Base-by-base conservation (phyloP, 2,888 invertebrate species). In the Lycia hirtaria region DNA sequence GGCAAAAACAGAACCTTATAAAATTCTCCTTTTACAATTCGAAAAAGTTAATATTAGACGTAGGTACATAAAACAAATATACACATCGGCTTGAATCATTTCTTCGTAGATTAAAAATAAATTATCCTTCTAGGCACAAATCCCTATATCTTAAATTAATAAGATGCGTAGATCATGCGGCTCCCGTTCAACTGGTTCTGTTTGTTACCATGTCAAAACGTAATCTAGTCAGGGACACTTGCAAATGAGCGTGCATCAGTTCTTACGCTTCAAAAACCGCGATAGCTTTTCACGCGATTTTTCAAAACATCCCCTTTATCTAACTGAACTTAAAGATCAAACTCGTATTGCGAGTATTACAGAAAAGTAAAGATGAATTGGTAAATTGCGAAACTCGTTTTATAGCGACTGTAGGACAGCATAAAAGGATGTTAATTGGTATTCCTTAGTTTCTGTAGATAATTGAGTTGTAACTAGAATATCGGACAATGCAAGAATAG, bases 361-460 rank as follows among this genome's bases (percentile, higher is more conserved):
- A 14, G 24, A 14, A 47, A 35, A 32, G 43, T 24, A 52, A 56
- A 15, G 15, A 28, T 45, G 50, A 33, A 53, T 62, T 56, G 58
- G 64, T 56, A 38, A 55, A 64, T 59, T 57, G 58, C 60, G 55
- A 53, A 67, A 74, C 75, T 73, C 65, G 72, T 76, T 77, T 74
- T 72, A 73, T 72, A 73, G 67, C 63, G 63, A 65, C 63, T 73
- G 73, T 66, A 77, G 68, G 78, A 81, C 81, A 76, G 76, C 72
- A 80, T 80, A 82, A 82, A 84, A 80, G 77, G 77, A 80, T 85
- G 81, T 86, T 87, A 87, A 87, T 87, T 87, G 85, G 83, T 83
- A 80, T 84, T 80, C 74, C 75, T 80, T 80, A 78, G 77, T 76
- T 78, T 81, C 77, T 73, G 71, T 72, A 77, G 76, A 80, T 86